These are phyloP conservation scores for Syngnathus scovelli DNA, from an alignment of 2,113 vertebrate genomes.

Conservation along the genomic window DNA sequence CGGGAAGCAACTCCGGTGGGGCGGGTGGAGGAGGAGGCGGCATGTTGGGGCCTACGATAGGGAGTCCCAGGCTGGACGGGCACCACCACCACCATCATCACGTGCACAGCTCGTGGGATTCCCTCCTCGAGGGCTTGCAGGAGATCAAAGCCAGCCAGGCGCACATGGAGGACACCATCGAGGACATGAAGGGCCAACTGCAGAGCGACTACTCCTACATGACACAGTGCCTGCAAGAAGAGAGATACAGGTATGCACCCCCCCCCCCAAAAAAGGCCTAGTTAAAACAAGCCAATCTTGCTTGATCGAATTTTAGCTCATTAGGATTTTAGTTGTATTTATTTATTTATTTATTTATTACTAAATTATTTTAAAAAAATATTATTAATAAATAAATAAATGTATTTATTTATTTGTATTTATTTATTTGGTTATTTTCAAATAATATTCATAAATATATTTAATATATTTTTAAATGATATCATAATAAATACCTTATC, in stretches of 20 bases:
- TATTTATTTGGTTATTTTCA: too few species aligned
- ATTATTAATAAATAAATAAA: too few species aligned
- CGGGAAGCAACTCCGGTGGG: constrained; percentile 83
- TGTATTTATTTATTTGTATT: too few species aligned
- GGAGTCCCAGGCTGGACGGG: constrained; percentile 86
- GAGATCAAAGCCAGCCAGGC: constrained; percentile 92
- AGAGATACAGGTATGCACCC: constrained; percentile 72
- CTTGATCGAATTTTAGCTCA: too few species aligned
- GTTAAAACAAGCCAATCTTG: background rate
- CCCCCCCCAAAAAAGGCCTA: background rate
- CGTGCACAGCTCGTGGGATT: constrained; percentile 79
- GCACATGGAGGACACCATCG: constrained; percentile 91
- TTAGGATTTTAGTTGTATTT: too few species aligned
- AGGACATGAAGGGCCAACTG: constrained; percentile 92
- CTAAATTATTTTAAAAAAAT: too few species aligned
- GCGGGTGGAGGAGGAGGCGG: constrained; percentile 63
- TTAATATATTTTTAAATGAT: too few species aligned
- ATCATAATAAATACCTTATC: background rate
- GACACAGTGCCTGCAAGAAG: constrained; percentile 96
- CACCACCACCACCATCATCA: constrained; percentile 80
- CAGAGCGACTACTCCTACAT: constrained; percentile 96
- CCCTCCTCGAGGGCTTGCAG: constrained; percentile 87
- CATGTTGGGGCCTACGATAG: constrained; percentile 68
- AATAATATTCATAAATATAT: too few species aligned
- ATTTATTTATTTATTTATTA: too few species aligned